phyloP scores from a whole-genome alignment of 2,113 vertebrate species.

The Orthonyx spaldingii region DNA sequence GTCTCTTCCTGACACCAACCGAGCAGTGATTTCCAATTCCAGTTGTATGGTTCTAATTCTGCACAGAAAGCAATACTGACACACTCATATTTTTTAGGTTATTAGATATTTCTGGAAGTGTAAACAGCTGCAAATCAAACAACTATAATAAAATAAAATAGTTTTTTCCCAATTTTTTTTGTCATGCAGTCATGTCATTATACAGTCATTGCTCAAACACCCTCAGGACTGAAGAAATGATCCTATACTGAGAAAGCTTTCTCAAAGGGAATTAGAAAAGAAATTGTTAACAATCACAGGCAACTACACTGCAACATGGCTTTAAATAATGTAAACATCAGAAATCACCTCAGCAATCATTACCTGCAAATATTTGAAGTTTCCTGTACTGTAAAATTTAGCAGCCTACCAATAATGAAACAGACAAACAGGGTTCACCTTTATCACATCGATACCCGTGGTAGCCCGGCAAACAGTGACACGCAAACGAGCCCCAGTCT shows the following conservation, averaged over 20 bases:
- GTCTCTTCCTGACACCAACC: background rate
- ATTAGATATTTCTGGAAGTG: background rate
- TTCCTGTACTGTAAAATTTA: background rate
- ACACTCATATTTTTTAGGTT: background rate
- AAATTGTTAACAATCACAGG: background rate
- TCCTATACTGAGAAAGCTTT: background rate
- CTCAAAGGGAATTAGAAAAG: background rate
- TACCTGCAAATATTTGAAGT: background rate
- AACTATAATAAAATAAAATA: background rate
- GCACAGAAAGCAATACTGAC: background rate
- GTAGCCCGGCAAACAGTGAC: slow-evolving; percentile 82
- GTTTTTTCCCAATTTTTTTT: background rate
- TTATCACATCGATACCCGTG: slow-evolving; percentile 81
- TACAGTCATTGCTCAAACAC: background rate
- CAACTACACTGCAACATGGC: background rate
- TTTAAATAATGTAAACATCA: background rate
- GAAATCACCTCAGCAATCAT: background rate
- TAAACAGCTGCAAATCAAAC: background rate
- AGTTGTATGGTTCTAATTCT: background rate
- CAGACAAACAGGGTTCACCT: slow-evolving; percentile 65
- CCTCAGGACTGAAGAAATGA: background rate
- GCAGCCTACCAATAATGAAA: background rate
- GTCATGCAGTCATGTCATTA: background rate
- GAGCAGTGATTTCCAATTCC: background rate
- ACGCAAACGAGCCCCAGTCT: slow-evolving; percentile 83